Percentiles rank a stretch among this genome's conserved stretches.
These are phyloP conservation scores for Odocoileus hemionus DNA, from an alignment of 2,113 vertebrate species.

Conservation along the genomic window DNA sequence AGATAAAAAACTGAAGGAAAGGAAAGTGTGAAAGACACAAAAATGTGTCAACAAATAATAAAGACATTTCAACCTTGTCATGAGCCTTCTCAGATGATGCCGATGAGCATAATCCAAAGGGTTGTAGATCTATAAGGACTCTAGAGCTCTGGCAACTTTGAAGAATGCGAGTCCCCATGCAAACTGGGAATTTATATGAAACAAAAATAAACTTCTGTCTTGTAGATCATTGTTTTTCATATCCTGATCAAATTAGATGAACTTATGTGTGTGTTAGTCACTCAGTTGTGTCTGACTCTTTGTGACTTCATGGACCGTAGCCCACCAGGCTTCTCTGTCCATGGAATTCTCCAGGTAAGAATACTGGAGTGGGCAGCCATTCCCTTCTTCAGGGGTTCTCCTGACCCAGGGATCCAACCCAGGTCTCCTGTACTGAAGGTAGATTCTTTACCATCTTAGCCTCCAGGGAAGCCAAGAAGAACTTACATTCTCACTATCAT, in stretches of 20 bases:
- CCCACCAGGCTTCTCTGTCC: neutral
- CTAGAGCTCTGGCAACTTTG: neutral
- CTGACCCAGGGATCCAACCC: neutral
- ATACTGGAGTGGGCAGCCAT: neutral
- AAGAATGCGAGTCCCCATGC: neutral
- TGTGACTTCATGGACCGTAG: neutral
- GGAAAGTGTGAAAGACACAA: neutral
- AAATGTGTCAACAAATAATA: neutral
- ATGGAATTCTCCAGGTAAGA: neutral
- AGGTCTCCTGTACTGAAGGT: neutral
- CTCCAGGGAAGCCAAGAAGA: neutral
- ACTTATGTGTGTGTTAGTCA: neutral
- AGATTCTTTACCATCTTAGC: neutral
- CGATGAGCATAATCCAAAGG: neutral
- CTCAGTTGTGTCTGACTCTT: neutral
- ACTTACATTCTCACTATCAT: neutral
- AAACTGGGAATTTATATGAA: neutral
- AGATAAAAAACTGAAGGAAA: neutral
- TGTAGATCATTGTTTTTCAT: neutral
- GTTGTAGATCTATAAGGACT: neutral
- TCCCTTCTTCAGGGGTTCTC: neutral
- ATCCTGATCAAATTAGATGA: neutral
- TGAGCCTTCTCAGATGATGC: neutral
- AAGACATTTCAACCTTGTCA: neutral
- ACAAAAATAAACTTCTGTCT: neutral